Evolutionary conservation across 2,888 invertebrate species (phyloP), one percentile per base, ranked within the genome.

Genomic region (Andrena minutula): DNA sequence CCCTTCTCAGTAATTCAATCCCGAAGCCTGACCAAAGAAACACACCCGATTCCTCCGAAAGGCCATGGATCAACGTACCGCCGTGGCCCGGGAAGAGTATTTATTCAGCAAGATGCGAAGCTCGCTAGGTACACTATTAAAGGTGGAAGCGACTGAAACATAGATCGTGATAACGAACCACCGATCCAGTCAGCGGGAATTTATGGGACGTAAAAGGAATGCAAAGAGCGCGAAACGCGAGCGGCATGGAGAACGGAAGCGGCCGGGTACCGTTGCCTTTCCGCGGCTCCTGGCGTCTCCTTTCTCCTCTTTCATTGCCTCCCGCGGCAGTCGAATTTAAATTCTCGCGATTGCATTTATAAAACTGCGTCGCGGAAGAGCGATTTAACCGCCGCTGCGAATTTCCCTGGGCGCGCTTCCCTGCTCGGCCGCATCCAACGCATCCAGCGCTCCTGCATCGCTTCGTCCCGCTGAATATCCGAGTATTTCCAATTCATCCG

Each of bases 161-260:
- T 35, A 73, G 73, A 70, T 85, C 79, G 76, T 20, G 77, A 80
- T 83, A 76, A 78, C 75, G 75, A 74, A 85, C 68, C 63, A 60
- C 60, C 77, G 81, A 86, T 78, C 72, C 65, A 56, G 70, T 20
- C 56, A 41, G 47, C 32, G 61, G n/a, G 70, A 79, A 79, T 81
- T 83, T 80, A 82, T 80, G 75, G 61, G 30, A 64, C 83, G 83
- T 65, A 76, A 85, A 83, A 74, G 75, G 75, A 85, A 68, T 47
- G 75, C 83, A 71, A 75, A 75, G 72, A 58, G 35, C 23, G 63
- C 32, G 47, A 8, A 69, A 56, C 47, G 69, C 58, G 53, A 35
- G 16, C n/a, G n/a, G 41, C 41, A 66, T 16, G 70, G 53, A 61
- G 23, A 68, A 26, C 8, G 56, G 26, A 56, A 41, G 5, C 41